Base-by-base conservation (phyloP, 1,140 invertebrate genomes). In the Pachypsylla venusta region DNA sequence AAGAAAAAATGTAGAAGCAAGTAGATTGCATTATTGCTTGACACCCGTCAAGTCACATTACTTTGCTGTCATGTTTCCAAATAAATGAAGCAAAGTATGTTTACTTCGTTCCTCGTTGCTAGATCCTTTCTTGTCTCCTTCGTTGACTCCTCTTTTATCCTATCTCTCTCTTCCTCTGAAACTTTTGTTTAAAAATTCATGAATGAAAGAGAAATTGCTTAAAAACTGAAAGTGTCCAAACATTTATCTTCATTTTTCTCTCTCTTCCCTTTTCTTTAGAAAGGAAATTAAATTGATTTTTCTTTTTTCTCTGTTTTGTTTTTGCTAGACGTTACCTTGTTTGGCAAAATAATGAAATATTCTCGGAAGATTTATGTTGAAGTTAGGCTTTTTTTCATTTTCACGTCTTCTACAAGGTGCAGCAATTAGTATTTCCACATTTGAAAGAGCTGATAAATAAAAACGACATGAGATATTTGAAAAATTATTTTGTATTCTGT, bases 21-120 rank as follows among this genome's bases (percentile, higher is more conserved):
- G n/a, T 48, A 48, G 42, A 48, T 48, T 48, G 42, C 42, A 48
- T 48, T 48, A 48, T 48, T 48, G 22, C 42, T 48, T 48, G 42
- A 48, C 42, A 48, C 42, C 42, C 42, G 42, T 48, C 42, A 48
- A 4, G 16, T 48, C 16, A 22, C 42, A 48, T 48, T 48, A 48
- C 42, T n/a, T 22, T 22, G 42, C 42, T 48, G 42, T 48, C 42
- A 48, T 48, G 42, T 48, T 48, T 48, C 42, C 4, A 48, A 48
- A 48, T 48, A 48, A 48, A 48, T 48, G 42, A 48, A 48, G n/a
- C 42, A 22, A 48, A 22, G 42, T 4, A 48, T 48, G 16, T 35
- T 35, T 35, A 19, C 42, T 48, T 22, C n/a, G n/a, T 48, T 19
- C 16, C 16, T 22, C n/a, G 16, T 22, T 48, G n/a, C n/a, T n/a